Evolutionary conservation across 1,140 invertebrate species (phyloP).

Genomic region (Mamestra configurata): DNA sequence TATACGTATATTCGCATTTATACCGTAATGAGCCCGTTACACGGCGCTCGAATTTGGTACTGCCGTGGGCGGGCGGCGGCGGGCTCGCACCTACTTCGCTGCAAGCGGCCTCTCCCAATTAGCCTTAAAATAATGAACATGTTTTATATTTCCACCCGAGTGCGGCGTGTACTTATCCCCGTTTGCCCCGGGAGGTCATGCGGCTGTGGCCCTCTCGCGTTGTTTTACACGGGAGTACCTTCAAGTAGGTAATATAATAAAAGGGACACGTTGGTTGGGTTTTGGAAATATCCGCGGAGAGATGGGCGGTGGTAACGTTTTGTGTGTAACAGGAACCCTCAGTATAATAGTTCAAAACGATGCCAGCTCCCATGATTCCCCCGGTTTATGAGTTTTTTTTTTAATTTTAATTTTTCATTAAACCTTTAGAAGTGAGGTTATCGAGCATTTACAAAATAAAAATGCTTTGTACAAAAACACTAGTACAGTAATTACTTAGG

Average conservation of each 20-base stretch:
- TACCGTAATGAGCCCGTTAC: conserved; percentile 77
- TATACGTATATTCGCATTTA: conserved; percentile 73
- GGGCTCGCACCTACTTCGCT: conserved; percentile 79
- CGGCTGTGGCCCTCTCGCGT: conserved; percentile 67
- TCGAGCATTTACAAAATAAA: no score
- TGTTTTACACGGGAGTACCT: conserved; percentile 69
- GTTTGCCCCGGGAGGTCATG: conserved; percentile 83
- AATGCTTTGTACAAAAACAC: no score
- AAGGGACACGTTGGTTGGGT: conserved; percentile 70
- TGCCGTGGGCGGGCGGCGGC: conserved; percentile 81
- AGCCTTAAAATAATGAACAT: conserved; percentile 88
- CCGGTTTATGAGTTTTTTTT: neutral
- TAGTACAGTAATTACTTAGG: no score
- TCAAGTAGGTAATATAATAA: conserved; percentile 74
- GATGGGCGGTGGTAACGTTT: conserved; percentile 62
- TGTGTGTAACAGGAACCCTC: conserved; percentile 70
- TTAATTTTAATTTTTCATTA: neutral
- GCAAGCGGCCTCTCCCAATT: conserved; percentile 87
- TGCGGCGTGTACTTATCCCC: conserved; percentile 81
- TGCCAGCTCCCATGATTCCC: conserved; percentile 60
- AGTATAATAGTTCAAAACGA: conserved; percentile 61
- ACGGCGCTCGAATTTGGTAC: conserved; percentile 74
- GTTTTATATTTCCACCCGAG: conserved; percentile 87
- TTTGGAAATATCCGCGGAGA: conserved; percentile 58
- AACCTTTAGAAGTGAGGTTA: no score